Evolutionary conservation across 2,888 invertebrate species (phyloP).

Genomic region (Orgyia antiqua): DNA sequence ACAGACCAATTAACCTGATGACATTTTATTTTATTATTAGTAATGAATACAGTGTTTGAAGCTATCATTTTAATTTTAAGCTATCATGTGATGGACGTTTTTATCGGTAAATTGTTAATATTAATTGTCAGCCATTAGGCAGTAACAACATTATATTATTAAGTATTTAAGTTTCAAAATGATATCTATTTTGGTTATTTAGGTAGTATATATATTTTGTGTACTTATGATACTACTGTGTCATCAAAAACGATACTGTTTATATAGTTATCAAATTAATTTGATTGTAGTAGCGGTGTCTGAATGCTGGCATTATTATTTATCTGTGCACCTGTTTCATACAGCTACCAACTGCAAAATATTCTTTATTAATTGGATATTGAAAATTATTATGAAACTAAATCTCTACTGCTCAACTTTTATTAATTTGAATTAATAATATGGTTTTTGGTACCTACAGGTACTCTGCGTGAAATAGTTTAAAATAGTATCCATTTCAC

Average conservation of each 20-base stretch:
- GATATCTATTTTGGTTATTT: neutral
- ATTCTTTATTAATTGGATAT: no score
- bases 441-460: no score
- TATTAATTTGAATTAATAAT: no score
- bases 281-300: conserved; percentile 15
- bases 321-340: conserved; percentile 42
- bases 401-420: no score
- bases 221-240: conserved; percentile 3
- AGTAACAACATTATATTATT: no score
- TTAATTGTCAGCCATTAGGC: conserved; percentile 1
- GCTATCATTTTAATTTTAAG: neutral
- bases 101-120: conserved; percentile 1
- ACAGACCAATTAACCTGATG: neutral
- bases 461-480: no score
- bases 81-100: neutral
- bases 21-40: neutral
- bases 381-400: no score
- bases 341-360: conserved; percentile 57
- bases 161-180: no score
- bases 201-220: neutral
- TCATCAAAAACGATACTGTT: conserved; percentile 7
- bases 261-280: conserved; percentile 20
- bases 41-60: neutral
- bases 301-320: conserved; percentile 18
- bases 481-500: no score